These are phyloP conservation scores for Arge pagana DNA, from an alignment of 2,888 invertebrate species.

Conservation along the genomic window DNA sequence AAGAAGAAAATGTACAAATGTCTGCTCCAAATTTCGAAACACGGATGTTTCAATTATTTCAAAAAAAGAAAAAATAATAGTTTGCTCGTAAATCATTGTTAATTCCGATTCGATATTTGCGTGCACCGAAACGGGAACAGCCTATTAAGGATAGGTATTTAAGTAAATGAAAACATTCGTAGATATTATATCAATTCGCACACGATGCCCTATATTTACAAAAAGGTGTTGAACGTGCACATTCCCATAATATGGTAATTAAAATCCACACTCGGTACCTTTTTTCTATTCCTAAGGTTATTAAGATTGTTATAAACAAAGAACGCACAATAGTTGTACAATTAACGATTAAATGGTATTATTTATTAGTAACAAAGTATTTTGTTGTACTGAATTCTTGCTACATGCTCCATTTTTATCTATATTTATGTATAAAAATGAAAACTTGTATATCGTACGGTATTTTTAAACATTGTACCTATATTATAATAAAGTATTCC, in stretches of 20 bases:
- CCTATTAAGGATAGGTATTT: conserved; percentile 13
- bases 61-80: too few relatives aligned
- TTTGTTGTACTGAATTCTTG: conserved; percentile 1
- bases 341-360: conserved; percentile 6
- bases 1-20: too few relatives aligned
- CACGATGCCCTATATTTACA: conserved; percentile 8
- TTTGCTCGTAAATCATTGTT: too few relatives aligned
- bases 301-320: conserved; percentile 28
- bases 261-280: conserved; percentile 15
- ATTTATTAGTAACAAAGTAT: conserved; percentile 8
- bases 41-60: too few relatives aligned
- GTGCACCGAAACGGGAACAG: too few relatives aligned
- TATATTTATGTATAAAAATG: conserved; percentile 45
- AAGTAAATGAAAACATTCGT: conserved; percentile 9
- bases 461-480: conserved; percentile 43
- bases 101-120: too few relatives aligned
- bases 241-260: conserved; percentile 12
- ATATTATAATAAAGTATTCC: conserved; percentile 40
- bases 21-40: too few relatives aligned
- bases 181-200: conserved; percentile 2
- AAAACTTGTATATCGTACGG: conserved; percentile 34
- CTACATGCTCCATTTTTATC: conserved; percentile 27
- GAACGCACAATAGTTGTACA: conserved; percentile 22
- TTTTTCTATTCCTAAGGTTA: conserved; percentile 17
- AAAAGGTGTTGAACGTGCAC: too few relatives aligned